Evolutionary conservation across 1,140 invertebrate genomes (phyloP).

Genomic region (Patella vulgata): DNA sequence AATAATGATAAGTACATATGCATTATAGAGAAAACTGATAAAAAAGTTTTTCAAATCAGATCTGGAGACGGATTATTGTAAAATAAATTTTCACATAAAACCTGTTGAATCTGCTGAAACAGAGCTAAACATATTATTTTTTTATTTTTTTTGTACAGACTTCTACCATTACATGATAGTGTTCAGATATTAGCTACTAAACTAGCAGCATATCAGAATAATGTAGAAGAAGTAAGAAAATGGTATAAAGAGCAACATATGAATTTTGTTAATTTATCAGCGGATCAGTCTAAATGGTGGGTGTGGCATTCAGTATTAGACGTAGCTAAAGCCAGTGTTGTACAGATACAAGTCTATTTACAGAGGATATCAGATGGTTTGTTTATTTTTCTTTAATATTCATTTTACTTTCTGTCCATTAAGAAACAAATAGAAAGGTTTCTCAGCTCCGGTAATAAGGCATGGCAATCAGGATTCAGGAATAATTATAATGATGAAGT

Average conservation of each 20-base stretch:
- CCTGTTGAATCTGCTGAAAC: no score
- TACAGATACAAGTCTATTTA: constrained; percentile 63
- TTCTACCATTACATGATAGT: constrained; percentile 60
- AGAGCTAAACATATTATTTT: no score
- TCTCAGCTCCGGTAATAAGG: not conserved
- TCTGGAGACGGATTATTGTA: no score
- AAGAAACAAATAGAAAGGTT: not conserved
- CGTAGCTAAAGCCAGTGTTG: constrained; percentile 45
- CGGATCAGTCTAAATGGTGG: constrained; percentile 64
- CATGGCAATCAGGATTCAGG: not conserved
- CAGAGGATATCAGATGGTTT: constrained; percentile 58
- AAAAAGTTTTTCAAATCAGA: no score
- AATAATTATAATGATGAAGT: no score
- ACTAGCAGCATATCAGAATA: constrained; percentile 52
- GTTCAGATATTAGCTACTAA: constrained; percentile 62
- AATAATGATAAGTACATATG: no score
- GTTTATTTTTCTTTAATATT: constrained; percentile 7
- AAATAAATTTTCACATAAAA: no score
- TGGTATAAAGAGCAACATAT: constrained; percentile 64
- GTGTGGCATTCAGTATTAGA: constrained; percentile 59
- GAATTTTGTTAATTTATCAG: constrained; percentile 56
- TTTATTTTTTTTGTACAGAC: constrained; percentile 39
- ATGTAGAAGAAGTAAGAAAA: constrained; percentile 48
- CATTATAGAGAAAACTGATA: no score
- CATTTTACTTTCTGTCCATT: no score